Evolutionary conservation across 2,797 vertebrate species (phyloP).

Genomic region (Phrynocephalus vlangalii): DNA sequence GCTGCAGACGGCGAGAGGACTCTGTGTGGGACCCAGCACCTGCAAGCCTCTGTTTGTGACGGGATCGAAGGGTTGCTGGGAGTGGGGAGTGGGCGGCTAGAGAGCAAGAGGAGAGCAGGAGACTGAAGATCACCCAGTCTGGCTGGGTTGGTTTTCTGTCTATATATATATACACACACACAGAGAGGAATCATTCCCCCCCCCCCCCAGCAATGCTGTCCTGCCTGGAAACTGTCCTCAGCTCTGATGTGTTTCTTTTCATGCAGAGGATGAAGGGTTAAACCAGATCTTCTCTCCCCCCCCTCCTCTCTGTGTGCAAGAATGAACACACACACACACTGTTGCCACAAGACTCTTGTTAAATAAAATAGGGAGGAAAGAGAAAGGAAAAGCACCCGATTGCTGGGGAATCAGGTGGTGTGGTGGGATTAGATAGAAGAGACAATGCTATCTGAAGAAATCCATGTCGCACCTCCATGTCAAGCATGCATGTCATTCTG

Average conservation of each 20-base stretch:
- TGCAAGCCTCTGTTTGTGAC: not conserved
- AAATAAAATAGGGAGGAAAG: slow-evolving; percentile 58
- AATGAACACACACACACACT: not conserved
- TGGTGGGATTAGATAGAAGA: not conserved
- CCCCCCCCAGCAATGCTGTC: too few relatives aligned
- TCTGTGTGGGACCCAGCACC: too few relatives aligned
- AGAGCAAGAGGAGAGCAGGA: too few relatives aligned
- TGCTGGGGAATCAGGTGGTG: not conserved
- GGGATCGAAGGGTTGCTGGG: not conserved
- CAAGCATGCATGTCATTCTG: not conserved
- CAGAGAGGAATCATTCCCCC: not conserved
- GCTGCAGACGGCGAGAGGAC: too few relatives aligned
- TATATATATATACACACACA: not conserved
- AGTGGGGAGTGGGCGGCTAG: fast-evolving
- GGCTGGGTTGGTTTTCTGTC: slow-evolving; percentile 22
- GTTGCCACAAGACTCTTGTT: slow-evolving; percentile 30
- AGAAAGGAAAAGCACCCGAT: slow-evolving; percentile 52
- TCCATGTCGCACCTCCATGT: not conserved
- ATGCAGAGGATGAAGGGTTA: not conserved
- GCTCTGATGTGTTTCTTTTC: too few relatives aligned
- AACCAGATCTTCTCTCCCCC: not conserved
- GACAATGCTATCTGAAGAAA: not conserved
- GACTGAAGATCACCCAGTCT: slow-evolving; percentile 38
- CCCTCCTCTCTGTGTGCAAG: not conserved
- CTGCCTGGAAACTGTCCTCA: too few relatives aligned